Base-by-base conservation (phyloP, 2,113 vertebrate genomes). In the Ondatra zibethicus region DNA sequence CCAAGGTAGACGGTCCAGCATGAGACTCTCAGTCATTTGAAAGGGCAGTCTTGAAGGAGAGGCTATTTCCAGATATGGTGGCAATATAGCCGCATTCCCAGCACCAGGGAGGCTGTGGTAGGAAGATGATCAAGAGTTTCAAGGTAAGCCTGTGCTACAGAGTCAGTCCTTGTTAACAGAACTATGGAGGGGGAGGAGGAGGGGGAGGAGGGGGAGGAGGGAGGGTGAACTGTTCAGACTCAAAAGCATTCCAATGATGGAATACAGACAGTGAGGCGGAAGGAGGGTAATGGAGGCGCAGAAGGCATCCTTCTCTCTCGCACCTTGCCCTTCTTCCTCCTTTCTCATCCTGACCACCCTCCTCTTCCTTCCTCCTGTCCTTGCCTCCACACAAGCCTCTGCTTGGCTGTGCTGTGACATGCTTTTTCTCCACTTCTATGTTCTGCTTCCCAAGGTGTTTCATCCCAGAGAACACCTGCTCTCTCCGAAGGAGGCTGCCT, bases 401-500 rank as follows among this genome's bases (percentile, higher is more conserved):
- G 12, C 88, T 73, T 45, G 81, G 50, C 61, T 92, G 23, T 88
- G 95, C 95, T 91, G 6, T 58, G 92, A 82, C 66, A 50, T 10
- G 81, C n/a, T 95, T 77, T 78, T 52, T 36, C 50, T 3, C 58
- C n/a, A 73, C 23, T 45, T 45, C 29, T 47, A n/a, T 75, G 50
- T 80, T 96, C 97, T 81, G 75, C 68, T 96, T 94, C 95, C 89
- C 87, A 90, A 96, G 89, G 96, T 88, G 92, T 73, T 90, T 93
- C 94, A 89, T 92, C 89, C 94, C 75, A 80, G 82, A 92, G 92
- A 95, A 96, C 95, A 97, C 91, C 97, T 97, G 97, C 96, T 97
- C 73, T 91, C 91, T 89, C 93, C 13, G 25, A 97, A 97, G 97
- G 95, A 84, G 82, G 87, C 2, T 81, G 94, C 91, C 87, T 66